Base-by-base conservation (phyloP, 2,113 vertebrate species). In the Mormoops blainvillei region DNA sequence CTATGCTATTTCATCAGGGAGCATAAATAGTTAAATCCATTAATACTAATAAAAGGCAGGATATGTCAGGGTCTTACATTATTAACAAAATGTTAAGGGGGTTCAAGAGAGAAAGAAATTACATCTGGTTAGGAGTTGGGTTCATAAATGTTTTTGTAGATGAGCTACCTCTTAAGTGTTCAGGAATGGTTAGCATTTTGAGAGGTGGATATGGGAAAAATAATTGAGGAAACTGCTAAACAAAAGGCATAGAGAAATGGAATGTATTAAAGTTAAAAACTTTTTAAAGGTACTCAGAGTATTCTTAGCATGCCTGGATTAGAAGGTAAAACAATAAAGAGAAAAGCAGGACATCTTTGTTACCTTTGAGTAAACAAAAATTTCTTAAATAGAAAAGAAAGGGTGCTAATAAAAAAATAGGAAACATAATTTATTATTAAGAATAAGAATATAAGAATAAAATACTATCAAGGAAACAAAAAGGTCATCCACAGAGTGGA, bases 381-480 rank as follows among this genome's bases (percentile, higher is more conserved):
- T 93, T 80, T 94, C 92, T 77, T 45, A 78, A 68, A 70, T 15
- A 48, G 63, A 36, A 91, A 93, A 36, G 16, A 86, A 74, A 95
- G 52, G 67, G 10, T 91, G 10, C 38, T 50, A 81, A 86, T 81
- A 82, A 95, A 90, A 45, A 58, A 56, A 22, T 70, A 36, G 45
- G 43, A 58, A 84, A 88, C 38, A 52, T n/a, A n/a, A n/a, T n/a
- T 45, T 77, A 45, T 41, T 50, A 87, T 36, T 45, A 90, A 94
- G 45, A 76, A 63, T 67, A 94, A 74, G 22, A 48, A 70, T 65
- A n/a, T 28, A 90, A n/a, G 14, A 87, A 78, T 65, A 82, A 58
- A 22, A 63, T 11, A 58, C 7, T 33, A 70, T 73, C 31, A 61
- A 93, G 56, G 31, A 11, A 63, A 91, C 71, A 14, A 63, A 78